A percentile compares a stretch with the other conserved stretches of the same genome.
Conservation (phyloP, 64 coral and sea anemone species). For the Montipora sp. region DNA sequence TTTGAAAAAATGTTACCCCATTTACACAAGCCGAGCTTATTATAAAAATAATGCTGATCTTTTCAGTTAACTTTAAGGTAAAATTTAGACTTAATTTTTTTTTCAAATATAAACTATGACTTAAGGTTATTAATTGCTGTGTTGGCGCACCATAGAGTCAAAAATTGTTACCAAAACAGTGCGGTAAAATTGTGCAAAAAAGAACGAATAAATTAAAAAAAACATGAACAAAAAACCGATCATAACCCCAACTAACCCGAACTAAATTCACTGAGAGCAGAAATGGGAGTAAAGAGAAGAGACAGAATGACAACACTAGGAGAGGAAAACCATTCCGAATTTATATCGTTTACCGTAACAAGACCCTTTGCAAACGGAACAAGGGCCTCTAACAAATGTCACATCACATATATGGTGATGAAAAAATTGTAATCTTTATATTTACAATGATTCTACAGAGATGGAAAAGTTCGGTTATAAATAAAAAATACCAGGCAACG, state of each 20-base stretch:
- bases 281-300: not conserved
- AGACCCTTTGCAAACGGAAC: no score
- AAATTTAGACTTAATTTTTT: not conserved
- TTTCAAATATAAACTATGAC: not conserved
- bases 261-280: not conserved
- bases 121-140: not conserved
- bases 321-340: not conserved
- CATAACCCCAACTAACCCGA: not conserved
- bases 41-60: not conserved
- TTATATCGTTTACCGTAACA: no score
- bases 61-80: not conserved
- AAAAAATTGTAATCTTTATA: not conserved
- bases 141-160: not conserved
- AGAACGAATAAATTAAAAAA: no score
- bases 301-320: not conserved
- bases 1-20: not conserved
- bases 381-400: not conserved
- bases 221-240: no score
- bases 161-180: not conserved
- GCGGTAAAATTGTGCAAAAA: no score
- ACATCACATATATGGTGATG: not conserved
- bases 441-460: not conserved
- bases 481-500: not conserved
- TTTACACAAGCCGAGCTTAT: not conserved
- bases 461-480: not conserved